Evolutionary conservation across 1,140 invertebrate genomes (phyloP).

Genomic region (Lamellibrachia luymesi): DNA sequence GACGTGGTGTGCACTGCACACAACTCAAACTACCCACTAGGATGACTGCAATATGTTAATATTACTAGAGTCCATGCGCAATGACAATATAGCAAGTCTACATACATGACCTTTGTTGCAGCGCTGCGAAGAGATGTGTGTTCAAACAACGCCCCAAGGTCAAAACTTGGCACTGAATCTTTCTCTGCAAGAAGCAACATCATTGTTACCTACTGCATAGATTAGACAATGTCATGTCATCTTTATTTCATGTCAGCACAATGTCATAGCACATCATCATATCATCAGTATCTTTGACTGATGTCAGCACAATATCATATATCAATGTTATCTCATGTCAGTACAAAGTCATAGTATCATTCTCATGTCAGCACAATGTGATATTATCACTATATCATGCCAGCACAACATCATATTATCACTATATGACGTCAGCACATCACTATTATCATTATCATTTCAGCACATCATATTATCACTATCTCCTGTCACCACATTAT

Average conservation of each 20-base stretch:
- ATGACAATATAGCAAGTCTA: background rate
- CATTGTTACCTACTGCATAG: background rate
- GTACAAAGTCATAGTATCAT: background rate
- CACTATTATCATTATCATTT: no score
- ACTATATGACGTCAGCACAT: no score
- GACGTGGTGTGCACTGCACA: no score
- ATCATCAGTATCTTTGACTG: background rate
- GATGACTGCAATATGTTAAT: no score
- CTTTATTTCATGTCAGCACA: conserved; percentile 14
- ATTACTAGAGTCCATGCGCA: background rate
- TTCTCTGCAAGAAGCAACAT: conserved; percentile 35
- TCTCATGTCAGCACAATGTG: background rate
- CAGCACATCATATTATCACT: no score
- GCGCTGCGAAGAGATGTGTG: conserved; percentile 36
- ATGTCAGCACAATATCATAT: background rate
- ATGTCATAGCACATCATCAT: background rate
- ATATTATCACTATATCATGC: background rate
- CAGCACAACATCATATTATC: background rate
- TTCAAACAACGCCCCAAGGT: conserved; percentile 38
- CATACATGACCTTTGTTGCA: conserved; percentile 48
- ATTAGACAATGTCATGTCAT: background rate
- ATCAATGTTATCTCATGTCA: background rate
- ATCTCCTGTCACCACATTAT: no score
- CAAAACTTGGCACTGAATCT: conserved; percentile 36
- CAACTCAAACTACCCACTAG: no score